Evolutionary conservation across 2,888 invertebrate genomes (phyloP).

Genomic region (Tenthredo distinguenda): DNA sequence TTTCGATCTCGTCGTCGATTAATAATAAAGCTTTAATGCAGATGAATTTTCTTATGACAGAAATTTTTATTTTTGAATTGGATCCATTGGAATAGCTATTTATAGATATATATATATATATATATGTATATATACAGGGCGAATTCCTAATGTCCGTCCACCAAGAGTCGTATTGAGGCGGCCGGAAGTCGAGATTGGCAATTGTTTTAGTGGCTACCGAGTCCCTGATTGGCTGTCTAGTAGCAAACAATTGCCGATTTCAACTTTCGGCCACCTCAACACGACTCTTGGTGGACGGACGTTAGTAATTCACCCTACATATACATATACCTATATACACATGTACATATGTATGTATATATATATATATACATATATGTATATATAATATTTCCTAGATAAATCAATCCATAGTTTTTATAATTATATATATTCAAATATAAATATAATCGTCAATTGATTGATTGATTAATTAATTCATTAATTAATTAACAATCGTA

Average conservation of each 20-base stretch:
- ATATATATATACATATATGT: not conserved
- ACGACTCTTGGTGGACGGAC: too few species aligned
- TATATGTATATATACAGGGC: not conserved
- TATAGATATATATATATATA: not conserved
- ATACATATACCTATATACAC: too few species aligned
- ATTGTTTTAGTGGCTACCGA: too few species aligned
- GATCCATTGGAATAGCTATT: constrained; percentile 24
- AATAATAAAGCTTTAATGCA: not conserved
- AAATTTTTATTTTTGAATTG: constrained; percentile 28
- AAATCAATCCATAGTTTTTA: constrained; percentile 11
- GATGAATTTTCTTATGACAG: constrained; percentile 10
- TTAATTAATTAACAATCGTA: constrained; percentile 32
- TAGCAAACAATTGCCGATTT: too few species aligned
- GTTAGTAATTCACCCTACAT: too few species aligned
- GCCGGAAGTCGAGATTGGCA: too few species aligned
- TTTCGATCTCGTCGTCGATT: not conserved
- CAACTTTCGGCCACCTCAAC: too few species aligned
- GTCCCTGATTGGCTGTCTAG: too few species aligned
- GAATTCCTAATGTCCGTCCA: too few species aligned
- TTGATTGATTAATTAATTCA: not conserved
- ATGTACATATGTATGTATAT: not conserved
- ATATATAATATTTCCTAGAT: constrained; percentile 21
- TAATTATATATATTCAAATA: constrained; percentile 39
- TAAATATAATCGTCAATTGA: constrained; percentile 19
- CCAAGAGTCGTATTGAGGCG: too few species aligned